Evolutionary conservation across 2,113 vertebrate species (phyloP).

Genomic region (Tetraodon nigroviridis): DNA sequence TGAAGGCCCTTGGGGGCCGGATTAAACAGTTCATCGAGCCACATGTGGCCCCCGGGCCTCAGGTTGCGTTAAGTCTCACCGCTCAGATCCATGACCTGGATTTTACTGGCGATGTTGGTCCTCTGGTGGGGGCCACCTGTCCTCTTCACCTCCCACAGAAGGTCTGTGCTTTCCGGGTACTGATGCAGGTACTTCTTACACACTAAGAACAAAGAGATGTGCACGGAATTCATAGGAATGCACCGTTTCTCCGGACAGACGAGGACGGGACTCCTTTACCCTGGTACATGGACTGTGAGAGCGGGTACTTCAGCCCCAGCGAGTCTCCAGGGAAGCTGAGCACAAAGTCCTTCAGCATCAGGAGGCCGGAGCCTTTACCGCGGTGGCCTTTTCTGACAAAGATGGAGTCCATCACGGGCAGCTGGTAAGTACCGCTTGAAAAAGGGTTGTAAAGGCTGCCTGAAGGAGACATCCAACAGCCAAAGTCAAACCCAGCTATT

Average conservation of each 20-base stretch:
- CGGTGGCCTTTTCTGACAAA: slow-evolving; percentile 81
- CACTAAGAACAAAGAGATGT: slow-evolving; percentile 64
- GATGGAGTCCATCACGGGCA: slow-evolving; percentile 85
- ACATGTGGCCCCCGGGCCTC: too few relatives aligned
- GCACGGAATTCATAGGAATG: neutral
- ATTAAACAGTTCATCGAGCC: too few relatives aligned
- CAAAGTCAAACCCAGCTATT: too few relatives aligned
- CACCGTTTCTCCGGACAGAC: neutral
- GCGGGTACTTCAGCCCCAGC: slow-evolving; percentile 80
- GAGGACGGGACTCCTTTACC: slow-evolving; percentile 59
- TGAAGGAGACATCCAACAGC: slow-evolving; percentile 41
- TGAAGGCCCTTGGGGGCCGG: too few relatives aligned
- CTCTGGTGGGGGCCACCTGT: slow-evolving; percentile 77
- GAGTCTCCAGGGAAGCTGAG: slow-evolving; percentile 74
- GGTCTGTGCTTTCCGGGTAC: slow-evolving; percentile 74
- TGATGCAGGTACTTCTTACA: slow-evolving; percentile 81
- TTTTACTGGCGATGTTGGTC: slow-evolving; percentile 63
- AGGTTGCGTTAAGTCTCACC: slow-evolving; percentile 59
- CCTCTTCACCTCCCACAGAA: slow-evolving; percentile 84
- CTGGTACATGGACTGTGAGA: slow-evolving; percentile 75
- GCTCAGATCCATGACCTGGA: slow-evolving; percentile 61
- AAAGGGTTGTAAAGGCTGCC: slow-evolving; percentile 68
- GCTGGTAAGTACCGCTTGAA: slow-evolving; percentile 65
- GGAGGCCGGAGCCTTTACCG: slow-evolving; percentile 73
- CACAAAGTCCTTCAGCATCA: slow-evolving; percentile 86